Evolutionary conservation across 2,113 vertebrate species (phyloP).

Genomic region (Turdus rufiventris): DNA sequence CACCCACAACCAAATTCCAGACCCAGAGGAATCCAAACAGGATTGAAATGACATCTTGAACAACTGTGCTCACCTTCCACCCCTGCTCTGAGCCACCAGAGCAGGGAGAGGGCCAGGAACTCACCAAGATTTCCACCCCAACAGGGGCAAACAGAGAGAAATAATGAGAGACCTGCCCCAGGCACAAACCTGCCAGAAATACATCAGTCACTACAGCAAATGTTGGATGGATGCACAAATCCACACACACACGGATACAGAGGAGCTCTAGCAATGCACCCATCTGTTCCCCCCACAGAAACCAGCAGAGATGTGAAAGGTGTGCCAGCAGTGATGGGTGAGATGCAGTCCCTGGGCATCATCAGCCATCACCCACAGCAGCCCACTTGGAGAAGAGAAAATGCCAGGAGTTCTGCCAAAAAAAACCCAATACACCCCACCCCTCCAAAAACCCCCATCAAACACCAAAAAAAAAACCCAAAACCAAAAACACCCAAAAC

Average conservation of each 20-base stretch:
- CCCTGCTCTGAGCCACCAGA: background rate
- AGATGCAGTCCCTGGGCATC: background rate
- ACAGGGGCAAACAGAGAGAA: background rate
- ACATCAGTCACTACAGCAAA: rapidly evolving
- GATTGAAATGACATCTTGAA: background rate
- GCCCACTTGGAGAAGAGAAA: background rate
- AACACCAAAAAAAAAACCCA: background rate
- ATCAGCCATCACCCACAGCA: background rate
- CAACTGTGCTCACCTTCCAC: rapidly evolving
- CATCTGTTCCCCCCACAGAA: background rate
- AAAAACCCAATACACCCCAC: rapidly evolving
- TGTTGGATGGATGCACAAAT: too few relatives aligned
- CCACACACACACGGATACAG: rapidly evolving
- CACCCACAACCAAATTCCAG: background rate
- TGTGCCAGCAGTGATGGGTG: too few relatives aligned
- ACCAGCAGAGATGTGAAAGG: background rate
- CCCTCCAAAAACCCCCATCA: background rate
- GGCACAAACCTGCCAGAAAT: background rate
- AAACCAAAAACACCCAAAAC: too few relatives aligned
- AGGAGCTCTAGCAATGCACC: rapidly evolving
- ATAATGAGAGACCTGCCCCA: background rate
- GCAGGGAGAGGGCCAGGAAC: background rate
- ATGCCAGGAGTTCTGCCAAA: background rate
- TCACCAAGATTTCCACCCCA: background rate
- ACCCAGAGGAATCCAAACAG: background rate